phyloP scores from a whole-genome alignment of 1,140 invertebrate species.

The Chymomyza costata region DNA sequence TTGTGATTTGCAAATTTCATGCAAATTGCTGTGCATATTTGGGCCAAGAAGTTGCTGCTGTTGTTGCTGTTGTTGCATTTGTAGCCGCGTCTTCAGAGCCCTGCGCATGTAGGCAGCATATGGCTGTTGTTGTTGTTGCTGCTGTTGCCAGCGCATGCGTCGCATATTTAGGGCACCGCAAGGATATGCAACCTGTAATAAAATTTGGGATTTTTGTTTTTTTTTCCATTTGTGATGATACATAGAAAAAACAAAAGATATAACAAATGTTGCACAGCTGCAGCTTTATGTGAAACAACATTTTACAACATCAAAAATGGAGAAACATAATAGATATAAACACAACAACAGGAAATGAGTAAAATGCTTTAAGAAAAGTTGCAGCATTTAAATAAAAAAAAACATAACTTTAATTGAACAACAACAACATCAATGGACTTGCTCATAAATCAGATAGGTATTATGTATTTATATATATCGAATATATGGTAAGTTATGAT shows the following conservation, averaged over 20 bases:
- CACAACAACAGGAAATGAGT: slow-evolving; percentile 20
- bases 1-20: slow-evolving; percentile 45
- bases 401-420: slow-evolving; percentile 5
- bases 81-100: slow-evolving; percentile 11
- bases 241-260: slow-evolving; percentile 20
- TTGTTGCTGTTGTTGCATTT: slow-evolving; percentile 15
- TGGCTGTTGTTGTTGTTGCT: slow-evolving; percentile 3
- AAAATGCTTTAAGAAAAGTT: slow-evolving; percentile 15
- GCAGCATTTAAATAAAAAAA: slow-evolving; percentile 31
- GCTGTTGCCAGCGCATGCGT: slow-evolving; percentile 55
- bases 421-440: slow-evolving; percentile 32
- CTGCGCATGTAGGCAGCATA: slow-evolving; percentile 16
- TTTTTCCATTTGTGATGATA: too few species aligned
- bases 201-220: too few species aligned
- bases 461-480: neutral
- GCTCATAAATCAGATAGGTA: slow-evolving; percentile 32
- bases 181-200: slow-evolving; percentile 53
- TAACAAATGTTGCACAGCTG: neutral
- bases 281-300: slow-evolving; percentile 7
- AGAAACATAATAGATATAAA: slow-evolving; percentile 17
- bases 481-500: too few species aligned
- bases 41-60: slow-evolving; percentile 9
- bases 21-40: slow-evolving; percentile 42
- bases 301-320: slow-evolving; percentile 13
- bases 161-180: slow-evolving; percentile 45